Percentiles rank a stretch among this genome's conserved stretches.
phyloP scores from a whole-genome alignment of 2,797 vertebrate genomes.

The Arnoldichthys spilopterus region DNA sequence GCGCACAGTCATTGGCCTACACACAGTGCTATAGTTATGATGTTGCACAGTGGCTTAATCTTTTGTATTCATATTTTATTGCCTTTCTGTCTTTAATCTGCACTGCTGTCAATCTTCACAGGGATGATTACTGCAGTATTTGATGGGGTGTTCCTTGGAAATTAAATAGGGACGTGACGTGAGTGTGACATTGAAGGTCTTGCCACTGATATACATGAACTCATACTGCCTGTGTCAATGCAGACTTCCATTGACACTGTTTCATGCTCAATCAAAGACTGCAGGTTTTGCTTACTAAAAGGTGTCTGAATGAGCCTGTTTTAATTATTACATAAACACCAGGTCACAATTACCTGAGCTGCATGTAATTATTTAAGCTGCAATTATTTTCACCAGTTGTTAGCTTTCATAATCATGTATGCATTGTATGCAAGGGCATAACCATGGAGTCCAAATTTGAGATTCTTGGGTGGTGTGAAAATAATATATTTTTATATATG shows the following conservation, averaged over 20 bases:
- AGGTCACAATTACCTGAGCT: too few species aligned
- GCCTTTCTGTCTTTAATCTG: conserved; percentile 68
- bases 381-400: too few species aligned
- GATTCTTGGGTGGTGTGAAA: too few species aligned
- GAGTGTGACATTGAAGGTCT: conserved; percentile 75
- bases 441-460: too few species aligned
- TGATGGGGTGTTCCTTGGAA: conserved; percentile 70
- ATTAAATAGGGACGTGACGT: conserved; percentile 76
- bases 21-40: conserved; percentile 43
- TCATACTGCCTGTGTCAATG: conserved; percentile 63
- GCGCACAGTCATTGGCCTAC: conserved; percentile 40
- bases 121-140: conserved; percentile 69
- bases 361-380: too few species aligned
- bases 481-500: too few species aligned
- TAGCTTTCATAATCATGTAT: too few species aligned
- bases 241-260: background rate
- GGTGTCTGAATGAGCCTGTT: background rate
- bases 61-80: conserved; percentile 61
- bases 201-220: conserved; percentile 72
- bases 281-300: background rate
- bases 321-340: too few species aligned
- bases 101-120: conserved; percentile 64
- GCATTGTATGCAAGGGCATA: too few species aligned
- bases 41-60: conserved; percentile 53
- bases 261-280: background rate